Evolutionary conservation across 2,888 invertebrate genomes (phyloP).

Genomic region (Drosophila melanosoma): DNA sequence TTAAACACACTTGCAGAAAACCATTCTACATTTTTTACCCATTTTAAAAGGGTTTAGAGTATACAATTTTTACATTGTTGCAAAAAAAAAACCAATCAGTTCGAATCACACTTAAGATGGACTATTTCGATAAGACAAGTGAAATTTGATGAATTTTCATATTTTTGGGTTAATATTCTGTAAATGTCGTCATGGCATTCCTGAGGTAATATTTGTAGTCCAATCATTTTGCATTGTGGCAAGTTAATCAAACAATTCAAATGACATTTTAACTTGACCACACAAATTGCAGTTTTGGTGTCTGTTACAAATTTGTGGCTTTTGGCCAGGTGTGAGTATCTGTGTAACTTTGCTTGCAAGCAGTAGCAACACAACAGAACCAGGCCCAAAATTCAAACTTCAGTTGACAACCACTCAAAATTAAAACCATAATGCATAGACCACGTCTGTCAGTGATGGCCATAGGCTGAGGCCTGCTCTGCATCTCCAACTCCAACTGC

Average conservation of each 20-base stretch:
- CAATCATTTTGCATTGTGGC: neutral
- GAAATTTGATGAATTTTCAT: neutral
- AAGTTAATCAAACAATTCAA: slow-evolving; percentile 6
- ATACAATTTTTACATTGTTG: neutral
- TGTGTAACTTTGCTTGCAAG: neutral
- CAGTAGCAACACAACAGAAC: neutral
- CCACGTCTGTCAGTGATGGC: slow-evolving; percentile 49
- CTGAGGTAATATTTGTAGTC: neutral
- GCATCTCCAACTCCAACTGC: neutral
- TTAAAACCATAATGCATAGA: slow-evolving; percentile 63
- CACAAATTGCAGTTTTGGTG: slow-evolving; percentile 16
- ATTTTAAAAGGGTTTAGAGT: too few relatives aligned
- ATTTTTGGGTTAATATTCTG: neutral
- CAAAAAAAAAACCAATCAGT: neutral
- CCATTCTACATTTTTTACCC: too few relatives aligned
- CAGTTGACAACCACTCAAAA: slow-evolving; percentile 54
- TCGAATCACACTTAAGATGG: neutral
- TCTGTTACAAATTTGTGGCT: slow-evolving; percentile 30
- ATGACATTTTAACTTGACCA: slow-evolving; percentile 24
- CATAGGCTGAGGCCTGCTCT: slow-evolving; percentile 12
- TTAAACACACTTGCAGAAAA: too few relatives aligned
- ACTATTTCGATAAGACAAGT: neutral
- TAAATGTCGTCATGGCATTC: too few relatives aligned
- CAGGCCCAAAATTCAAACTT: neutral
- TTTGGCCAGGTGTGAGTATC: slow-evolving; percentile 3